Base-by-base conservation (phyloP, 2,797 vertebrate genomes). In the Sebastes kiyomatsui region DNA sequence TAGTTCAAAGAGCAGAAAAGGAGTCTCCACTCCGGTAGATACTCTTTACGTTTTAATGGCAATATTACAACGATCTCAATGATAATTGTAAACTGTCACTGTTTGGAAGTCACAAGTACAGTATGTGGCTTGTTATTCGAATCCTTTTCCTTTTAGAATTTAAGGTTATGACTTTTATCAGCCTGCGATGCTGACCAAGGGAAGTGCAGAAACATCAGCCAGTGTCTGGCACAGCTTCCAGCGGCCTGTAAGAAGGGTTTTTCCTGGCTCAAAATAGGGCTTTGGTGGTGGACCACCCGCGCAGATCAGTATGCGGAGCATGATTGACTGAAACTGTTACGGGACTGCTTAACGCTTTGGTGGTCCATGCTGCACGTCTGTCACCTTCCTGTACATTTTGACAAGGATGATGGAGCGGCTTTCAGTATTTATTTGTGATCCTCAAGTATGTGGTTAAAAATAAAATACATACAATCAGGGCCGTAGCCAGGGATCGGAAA, bases 241-340 rank as follows among this genome's bases (percentile, higher is more conserved):
- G 84, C 8, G 55, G 56, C 72, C 62, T 80, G 75, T 58, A 56
- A 79, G 79, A 32, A 27, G 75, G 77, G 55, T 72, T 85, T 85
- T 77, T 83, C 73, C 80, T 83, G 67, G 73, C 80, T 77, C 69
- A 62, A 59, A 79, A 69, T 32, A 74, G 56, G 22, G 20, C 72
- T 62, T 68, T 52, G 60, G 75, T 72, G 82, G 68, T 81, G 80
- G 80, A 83, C 85, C 88, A 88, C 87, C 86, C 69, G 18, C 54
- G 71, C 58, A 77, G 83, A 86, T 84, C 64, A 80, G 81, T 66
- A 46, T 52, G 81, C 5, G 2, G 8, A 62, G 27, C 52, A 54
- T 58, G 68, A 87, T 70, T 66, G 83, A 74, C 62, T 68, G 14
- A 79, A 81, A 72, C 61, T 60, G 65, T 75, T 72, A 66, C 28